Base-by-base conservation (phyloP, 2,888 invertebrate species). In the Agapetus fuscipes region DNA sequence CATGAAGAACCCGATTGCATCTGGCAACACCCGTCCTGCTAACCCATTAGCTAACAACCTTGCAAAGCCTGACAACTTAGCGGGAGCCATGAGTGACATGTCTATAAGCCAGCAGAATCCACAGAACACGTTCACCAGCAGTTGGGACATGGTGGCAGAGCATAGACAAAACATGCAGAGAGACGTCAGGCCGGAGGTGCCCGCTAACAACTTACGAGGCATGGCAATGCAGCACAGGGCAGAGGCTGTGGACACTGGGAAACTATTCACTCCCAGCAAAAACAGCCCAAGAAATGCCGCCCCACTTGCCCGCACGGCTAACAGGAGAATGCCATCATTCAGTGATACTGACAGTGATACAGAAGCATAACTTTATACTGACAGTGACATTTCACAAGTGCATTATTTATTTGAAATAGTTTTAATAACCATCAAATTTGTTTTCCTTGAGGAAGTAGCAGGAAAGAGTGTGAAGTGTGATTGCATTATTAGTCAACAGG, bases 91-190 rank as follows among this genome's bases (percentile, higher is more conserved):
- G 3, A 55, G 57, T 24, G 34, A 49, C 2, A 49, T 41, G n/a
- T 12, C 48, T 3, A 52, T 50, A 15, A 47, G 49, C 4, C 16
- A 15, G 17, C 17, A 28, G 15, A 59, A 55, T n/a, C 45, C 48
- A 6, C 11, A 15, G 9, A 51, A 56, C 16, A 59, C 58, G 3
- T 48, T 52, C 3, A 27, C 51, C 0, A 61, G 60, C 38, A 71
- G 66, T 37, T 74, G 74, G 73, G 68, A 72, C 26, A 56, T 74
- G 43, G 62, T 76, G 45, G 62, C 66, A 1, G 62, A 70, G 40
- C 74, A 75, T 50, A 61, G 74, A 29, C 51, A 67, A 52, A 58
- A 68, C 52, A 56, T 64, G 20, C 58, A 46, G 13, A 54, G 58
- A 29, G 36, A 40, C 27, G 32, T 48, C 20, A 48, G 45, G 4